Percentiles rank a stretch among this genome's conserved stretches.
Evolutionary conservation across 2,888 invertebrate genomes (phyloP).

Genomic region (Cheilosia vernalis): DNA sequence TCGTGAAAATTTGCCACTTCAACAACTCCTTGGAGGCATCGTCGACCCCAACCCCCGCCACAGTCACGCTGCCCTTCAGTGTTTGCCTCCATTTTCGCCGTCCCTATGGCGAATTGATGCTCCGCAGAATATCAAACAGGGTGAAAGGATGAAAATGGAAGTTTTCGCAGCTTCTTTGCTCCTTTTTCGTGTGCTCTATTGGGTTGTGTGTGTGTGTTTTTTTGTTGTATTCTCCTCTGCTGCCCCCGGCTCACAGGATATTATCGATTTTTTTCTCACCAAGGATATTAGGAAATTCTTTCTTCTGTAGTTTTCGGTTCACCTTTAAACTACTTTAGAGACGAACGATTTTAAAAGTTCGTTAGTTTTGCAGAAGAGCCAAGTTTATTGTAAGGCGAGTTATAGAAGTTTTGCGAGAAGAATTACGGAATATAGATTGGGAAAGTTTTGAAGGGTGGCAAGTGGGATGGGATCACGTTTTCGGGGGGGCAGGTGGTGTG

Average conservation of each 20-base stretch:
- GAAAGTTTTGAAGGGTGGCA: slow-evolving; percentile 53
- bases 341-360: slow-evolving; percentile 72
- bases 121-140: slow-evolving; percentile 72
- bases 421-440: slow-evolving; percentile 73
- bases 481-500: neutral
- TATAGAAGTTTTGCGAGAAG: slow-evolving; percentile 61
- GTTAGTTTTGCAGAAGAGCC: slow-evolving; percentile 48
- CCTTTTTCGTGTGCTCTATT: slow-evolving; percentile 70
- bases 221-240: slow-evolving; percentile 19
- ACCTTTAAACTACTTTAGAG: slow-evolving; percentile 74
- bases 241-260: slow-evolving; percentile 61
- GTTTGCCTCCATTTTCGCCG: slow-evolving; percentile 39
- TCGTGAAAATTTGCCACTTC: slow-evolving; percentile 82
- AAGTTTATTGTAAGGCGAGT: slow-evolving; percentile 62
- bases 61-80: neutral
- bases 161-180: slow-evolving; percentile 74
- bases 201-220: slow-evolving; percentile 18
- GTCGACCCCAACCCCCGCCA: slow-evolving; percentile 2
- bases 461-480: neutral
- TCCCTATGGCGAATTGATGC: slow-evolving; percentile 71
- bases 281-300: slow-evolving; percentile 46
- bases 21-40: slow-evolving; percentile 82
- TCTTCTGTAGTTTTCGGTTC: slow-evolving; percentile 41
- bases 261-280: slow-evolving; percentile 71
- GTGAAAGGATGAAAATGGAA: slow-evolving; percentile 74